Conservation (phyloP, 2,888 invertebrate species). For the Pediacus dermestoides region DNA sequence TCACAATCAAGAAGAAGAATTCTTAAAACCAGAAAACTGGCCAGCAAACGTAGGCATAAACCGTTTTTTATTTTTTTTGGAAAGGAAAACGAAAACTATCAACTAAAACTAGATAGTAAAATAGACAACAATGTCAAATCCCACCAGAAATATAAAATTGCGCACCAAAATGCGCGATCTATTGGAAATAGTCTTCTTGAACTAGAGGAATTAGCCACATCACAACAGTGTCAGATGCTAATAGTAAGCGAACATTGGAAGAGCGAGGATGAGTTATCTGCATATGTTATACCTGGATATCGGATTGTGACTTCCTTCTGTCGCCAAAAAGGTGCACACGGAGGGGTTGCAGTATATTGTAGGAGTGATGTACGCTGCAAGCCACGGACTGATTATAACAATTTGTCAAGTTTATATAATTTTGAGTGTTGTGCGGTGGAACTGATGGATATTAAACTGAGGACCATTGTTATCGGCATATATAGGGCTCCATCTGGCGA, state of each 20-base stretch:
- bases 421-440: slow-evolving; percentile 5
- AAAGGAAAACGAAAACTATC: no score
- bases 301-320: slow-evolving; percentile 1
- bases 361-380: background rate
- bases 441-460: background rate
- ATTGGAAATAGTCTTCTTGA: slow-evolving; percentile 1
- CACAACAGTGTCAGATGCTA: background rate
- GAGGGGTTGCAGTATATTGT: slow-evolving; percentile 2
- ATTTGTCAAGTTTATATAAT: background rate
- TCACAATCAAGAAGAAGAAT: no score
- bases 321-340: slow-evolving; percentile 1
- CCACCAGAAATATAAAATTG: slow-evolving; percentile 2
- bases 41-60: no score
- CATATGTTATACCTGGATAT: background rate
- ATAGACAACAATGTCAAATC: no score
- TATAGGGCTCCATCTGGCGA: background rate
- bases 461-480: background rate
- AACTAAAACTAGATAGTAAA: no score
- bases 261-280: slow-evolving; percentile 1
- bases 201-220: slow-evolving; percentile 1
- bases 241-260: slow-evolving; percentile 2
- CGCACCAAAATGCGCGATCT: slow-evolving; percentile 3
- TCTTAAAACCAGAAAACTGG: no score
- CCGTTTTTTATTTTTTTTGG: no score
- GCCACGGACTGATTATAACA: slow-evolving; percentile 1